Percentiles rank a stretch among this genome's conserved stretches.
Evolutionary conservation across 2,797 vertebrate species (phyloP).

Genomic region (Brachyalestes nurse): DNA sequence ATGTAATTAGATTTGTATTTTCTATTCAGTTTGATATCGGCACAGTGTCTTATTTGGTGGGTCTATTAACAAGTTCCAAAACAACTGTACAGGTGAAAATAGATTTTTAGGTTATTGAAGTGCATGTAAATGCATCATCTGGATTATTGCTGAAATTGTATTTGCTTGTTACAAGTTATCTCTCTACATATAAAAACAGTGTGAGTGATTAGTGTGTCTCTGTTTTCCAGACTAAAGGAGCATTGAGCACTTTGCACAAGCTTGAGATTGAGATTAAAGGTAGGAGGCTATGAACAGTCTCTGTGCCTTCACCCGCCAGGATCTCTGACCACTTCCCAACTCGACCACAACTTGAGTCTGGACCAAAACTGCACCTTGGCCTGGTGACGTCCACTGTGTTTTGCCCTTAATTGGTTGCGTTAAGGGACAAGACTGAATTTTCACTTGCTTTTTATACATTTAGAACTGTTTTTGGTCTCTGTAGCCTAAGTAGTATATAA

Average conservation of each 20-base stretch:
- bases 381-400: conserved; percentile 7
- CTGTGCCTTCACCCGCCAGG: background rate
- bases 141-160: background rate
- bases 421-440: conserved; percentile 6
- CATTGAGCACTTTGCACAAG: conserved; percentile 69
- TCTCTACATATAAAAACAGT: background rate
- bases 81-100: too few species aligned
- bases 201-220: conserved; percentile 30
- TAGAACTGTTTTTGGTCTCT: background rate
- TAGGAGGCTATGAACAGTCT: background rate
- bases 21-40: too few species aligned
- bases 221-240: conserved; percentile 73
- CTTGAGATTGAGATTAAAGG: background rate
- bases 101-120: background rate
- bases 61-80: too few species aligned
- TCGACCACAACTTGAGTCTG: conserved; percentile 29
- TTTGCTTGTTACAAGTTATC: background rate
- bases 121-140: background rate
- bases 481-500: conserved; percentile 1
- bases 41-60: background rate
- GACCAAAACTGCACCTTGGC: conserved; percentile 34
- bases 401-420: conserved; percentile 1
- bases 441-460: conserved; percentile 10
- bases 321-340: conserved; percentile 38
- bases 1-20: too few species aligned